These are phyloP conservation scores for Danionella cerebrum DNA, from an alignment of 2,113 vertebrate genomes.

Conservation along the genomic window DNA sequence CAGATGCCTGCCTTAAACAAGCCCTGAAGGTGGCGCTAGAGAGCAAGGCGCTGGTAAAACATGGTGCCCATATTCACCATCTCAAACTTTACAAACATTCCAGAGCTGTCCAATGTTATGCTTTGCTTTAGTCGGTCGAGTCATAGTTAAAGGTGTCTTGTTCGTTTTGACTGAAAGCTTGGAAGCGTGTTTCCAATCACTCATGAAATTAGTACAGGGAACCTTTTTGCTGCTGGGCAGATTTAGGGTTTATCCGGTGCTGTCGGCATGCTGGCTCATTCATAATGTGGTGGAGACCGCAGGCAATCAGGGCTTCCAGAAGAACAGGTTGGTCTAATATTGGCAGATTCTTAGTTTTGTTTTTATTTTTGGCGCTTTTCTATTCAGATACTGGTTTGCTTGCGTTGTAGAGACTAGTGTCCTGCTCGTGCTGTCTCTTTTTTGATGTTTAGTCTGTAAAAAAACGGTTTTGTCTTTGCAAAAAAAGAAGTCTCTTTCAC, in stretches of 20 bases:
- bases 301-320: conserved; percentile 19
- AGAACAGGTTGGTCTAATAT: background rate
- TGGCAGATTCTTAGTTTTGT: background rate
- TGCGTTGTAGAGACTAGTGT: background rate
- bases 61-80: background rate
- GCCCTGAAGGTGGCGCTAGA: conserved; percentile 33
- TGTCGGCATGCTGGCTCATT: conserved; percentile 8
- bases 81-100: conserved; percentile 49
- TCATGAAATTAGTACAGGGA: conserved; percentile 31
- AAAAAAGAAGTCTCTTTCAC: conserved; percentile 10
- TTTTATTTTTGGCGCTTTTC: background rate
- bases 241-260: conserved; percentile 25
- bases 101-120: conserved; percentile 33
- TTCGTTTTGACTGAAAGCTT: conserved; percentile 13
- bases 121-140: background rate
- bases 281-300: background rate
- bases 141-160: background rate
- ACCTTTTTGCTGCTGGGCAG: conserved; percentile 51
- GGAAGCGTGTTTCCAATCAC: background rate
- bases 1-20: conserved; percentile 54
- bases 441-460: conserved; percentile 4
- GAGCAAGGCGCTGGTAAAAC: conserved; percentile 2
- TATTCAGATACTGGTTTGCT: conserved; percentile 2
- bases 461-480: conserved; percentile 7
- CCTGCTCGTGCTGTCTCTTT: background rate